Conservation (phyloP, 92 coral and sea anemone species). For the Parazoanthus darwini region DNA sequence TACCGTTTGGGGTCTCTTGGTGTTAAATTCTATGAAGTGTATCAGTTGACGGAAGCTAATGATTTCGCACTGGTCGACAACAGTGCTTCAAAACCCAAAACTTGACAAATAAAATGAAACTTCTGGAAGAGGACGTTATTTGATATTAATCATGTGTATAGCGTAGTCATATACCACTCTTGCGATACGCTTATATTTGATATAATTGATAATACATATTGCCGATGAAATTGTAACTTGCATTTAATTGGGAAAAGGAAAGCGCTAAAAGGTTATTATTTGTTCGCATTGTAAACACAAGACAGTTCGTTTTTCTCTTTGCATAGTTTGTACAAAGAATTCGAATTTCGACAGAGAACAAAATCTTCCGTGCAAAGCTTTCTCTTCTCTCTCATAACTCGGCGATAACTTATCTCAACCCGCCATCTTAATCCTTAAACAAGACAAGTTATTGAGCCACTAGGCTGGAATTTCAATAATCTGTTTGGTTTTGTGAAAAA, state of each 20-base stretch:
- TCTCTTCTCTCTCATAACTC: slow-evolving; percentile 12
- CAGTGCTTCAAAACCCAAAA: too few relatives aligned
- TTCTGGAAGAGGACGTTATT: background rate
- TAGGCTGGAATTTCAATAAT: slow-evolving; percentile 28
- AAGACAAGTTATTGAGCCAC: slow-evolving; percentile 15
- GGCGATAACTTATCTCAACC: slow-evolving; percentile 10
- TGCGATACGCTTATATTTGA: background rate
- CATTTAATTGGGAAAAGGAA: background rate
- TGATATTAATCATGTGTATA: too few relatives aligned
- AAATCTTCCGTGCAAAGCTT: slow-evolving; percentile 13
- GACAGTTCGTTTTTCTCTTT: background rate
- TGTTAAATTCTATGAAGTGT: too few relatives aligned
- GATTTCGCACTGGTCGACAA: too few relatives aligned
- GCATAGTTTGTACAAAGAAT: background rate
- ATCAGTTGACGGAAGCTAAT: too few relatives aligned
- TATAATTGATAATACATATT: slow-evolving; percentile 14
- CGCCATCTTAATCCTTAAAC: slow-evolving; percentile 47
- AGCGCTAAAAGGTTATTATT: background rate
- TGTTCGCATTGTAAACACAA: background rate
- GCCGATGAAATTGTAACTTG: background rate
- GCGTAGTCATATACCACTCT: background rate
- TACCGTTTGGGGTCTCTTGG: too few relatives aligned
- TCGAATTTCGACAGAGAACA: too few relatives aligned
- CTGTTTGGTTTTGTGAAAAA: slow-evolving; percentile 23
- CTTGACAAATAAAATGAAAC: too few relatives aligned